phyloP scores from a whole-genome alignment of 2,113 vertebrate genomes.

The Sinocyclocheilus rhinocerous region DNA sequence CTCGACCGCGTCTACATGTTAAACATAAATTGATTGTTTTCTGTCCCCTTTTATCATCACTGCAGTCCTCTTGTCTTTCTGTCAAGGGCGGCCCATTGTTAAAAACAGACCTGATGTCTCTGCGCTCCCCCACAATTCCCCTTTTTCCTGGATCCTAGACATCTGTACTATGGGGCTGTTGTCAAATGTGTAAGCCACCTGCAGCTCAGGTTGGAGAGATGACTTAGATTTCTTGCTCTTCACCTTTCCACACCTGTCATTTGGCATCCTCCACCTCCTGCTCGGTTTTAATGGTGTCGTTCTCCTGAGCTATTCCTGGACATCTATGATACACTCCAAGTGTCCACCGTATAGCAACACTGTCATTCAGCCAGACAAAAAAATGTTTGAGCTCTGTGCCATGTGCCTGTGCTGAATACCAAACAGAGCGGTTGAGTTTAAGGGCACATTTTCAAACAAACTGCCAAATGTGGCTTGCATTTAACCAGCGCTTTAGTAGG shows the following conservation, averaged over 20 bases:
- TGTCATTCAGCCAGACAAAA: slow-evolving; percentile 55
- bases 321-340: slow-evolving; percentile 54
- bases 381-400: slow-evolving; percentile 13
- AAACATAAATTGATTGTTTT: slow-evolving; percentile 49
- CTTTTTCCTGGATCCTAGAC: slow-evolving; percentile 6
- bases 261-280: slow-evolving; percentile 34
- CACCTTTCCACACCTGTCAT: slow-evolving; percentile 51
- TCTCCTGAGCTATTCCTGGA: slow-evolving; percentile 50
- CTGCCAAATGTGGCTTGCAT: not conserved
- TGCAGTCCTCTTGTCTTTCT: not conserved
- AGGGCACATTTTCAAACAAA: slow-evolving; percentile 12
- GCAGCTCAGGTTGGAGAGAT: slow-evolving; percentile 42
- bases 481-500: not conserved
- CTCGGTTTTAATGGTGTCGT: slow-evolving; percentile 51
- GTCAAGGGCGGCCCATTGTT: slow-evolving; percentile 9
- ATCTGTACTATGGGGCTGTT: slow-evolving; percentile 24
- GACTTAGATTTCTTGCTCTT: slow-evolving; percentile 32
- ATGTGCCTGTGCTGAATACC: slow-evolving; percentile 34
- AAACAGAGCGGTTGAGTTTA: slow-evolving; percentile 13
- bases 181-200: slow-evolving; percentile 22
- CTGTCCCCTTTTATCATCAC: slow-evolving; percentile 31
- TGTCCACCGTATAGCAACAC: slow-evolving; percentile 51
- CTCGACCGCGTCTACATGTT: slow-evolving; percentile 20
- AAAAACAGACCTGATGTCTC: slow-evolving; percentile 33
- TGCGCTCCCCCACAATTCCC: not conserved